Conservation (phyloP, 2,797 vertebrate genomes). For the Melanotaenia boesemani region DNA sequence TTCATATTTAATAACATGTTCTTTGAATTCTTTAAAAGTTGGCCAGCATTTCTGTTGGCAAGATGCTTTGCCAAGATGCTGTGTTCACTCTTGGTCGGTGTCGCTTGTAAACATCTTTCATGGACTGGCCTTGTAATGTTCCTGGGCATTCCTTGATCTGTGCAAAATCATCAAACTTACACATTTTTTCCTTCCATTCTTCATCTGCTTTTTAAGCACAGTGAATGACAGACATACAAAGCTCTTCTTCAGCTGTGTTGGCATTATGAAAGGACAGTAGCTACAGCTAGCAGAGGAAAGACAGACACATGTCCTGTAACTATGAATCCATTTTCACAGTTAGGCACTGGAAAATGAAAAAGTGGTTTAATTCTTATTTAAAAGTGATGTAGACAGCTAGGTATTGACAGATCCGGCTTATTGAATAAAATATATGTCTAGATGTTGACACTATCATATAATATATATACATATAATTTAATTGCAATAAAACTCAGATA, state of each 20-base stretch:
- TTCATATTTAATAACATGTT: neutral
- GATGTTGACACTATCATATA: neutral
- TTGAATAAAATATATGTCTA: neutral
- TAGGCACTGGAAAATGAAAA: neutral
- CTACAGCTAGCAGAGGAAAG: neutral
- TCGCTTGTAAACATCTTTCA: neutral
- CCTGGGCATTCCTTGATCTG: neutral
- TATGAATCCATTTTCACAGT: neutral
- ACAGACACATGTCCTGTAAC: neutral
- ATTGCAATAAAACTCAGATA: neutral
- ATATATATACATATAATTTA: neutral
- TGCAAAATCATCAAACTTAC: neutral
- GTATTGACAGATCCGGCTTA: neutral
- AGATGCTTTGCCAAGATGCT: neutral
- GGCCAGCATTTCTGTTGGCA: neutral
- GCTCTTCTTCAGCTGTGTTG: neutral
- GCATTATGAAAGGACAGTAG: neutral
- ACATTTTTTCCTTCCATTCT: neutral
- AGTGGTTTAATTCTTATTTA: neutral
- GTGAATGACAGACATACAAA: neutral
- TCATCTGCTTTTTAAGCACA: neutral
- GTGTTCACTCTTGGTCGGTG: neutral
- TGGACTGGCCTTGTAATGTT: neutral
- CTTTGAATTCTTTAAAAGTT: neutral
- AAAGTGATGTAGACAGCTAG: neutral